Evolutionary conservation across 2,113 vertebrate genomes (phyloP).

Genomic region (Pungitius pungitius): DNA sequence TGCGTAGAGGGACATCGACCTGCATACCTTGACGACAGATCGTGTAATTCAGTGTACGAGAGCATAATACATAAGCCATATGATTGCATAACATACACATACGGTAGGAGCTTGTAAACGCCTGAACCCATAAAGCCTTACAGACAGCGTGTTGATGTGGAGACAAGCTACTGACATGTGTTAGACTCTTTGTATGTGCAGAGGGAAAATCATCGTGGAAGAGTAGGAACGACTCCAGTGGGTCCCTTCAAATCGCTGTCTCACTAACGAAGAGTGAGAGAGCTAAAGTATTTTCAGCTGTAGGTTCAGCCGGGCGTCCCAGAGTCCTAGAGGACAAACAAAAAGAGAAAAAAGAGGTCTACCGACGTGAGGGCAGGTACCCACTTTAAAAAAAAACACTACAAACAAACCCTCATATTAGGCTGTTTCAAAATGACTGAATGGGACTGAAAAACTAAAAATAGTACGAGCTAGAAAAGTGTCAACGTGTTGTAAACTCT

Average conservation of each 20-base stretch:
- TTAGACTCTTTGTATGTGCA: constrained; percentile 34
- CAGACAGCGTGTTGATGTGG: constrained; percentile 30
- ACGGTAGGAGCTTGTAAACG: constrained; percentile 25
- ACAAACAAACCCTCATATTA: not conserved
- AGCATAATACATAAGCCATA: constrained; percentile 26
- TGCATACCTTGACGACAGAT: constrained; percentile 23
- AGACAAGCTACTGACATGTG: constrained; percentile 49
- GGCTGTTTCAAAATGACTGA: not conserved
- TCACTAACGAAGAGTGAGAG: constrained; percentile 55
- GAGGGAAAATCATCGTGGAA: constrained; percentile 56
- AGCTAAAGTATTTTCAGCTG: constrained; percentile 71
- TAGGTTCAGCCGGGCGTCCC: constrained; percentile 54
- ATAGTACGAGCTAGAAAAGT: not conserved
- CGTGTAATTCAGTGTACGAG: constrained; percentile 15
- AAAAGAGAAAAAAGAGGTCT: not conserved
- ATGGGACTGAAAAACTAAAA: not conserved
- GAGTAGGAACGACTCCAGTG: constrained; percentile 38
- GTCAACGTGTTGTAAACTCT: not conserved
- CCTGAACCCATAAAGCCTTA: constrained; percentile 6
- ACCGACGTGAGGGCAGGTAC: no score
- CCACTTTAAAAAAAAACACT: not conserved
- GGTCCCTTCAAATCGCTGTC: constrained; percentile 60
- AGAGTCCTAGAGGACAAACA: constrained; percentile 34
- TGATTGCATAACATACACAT: not conserved
- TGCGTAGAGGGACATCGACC: constrained; percentile 41